Evolutionary conservation across 2,797 vertebrate genomes (phyloP).

Genomic region (Ibycter americanus): DNA sequence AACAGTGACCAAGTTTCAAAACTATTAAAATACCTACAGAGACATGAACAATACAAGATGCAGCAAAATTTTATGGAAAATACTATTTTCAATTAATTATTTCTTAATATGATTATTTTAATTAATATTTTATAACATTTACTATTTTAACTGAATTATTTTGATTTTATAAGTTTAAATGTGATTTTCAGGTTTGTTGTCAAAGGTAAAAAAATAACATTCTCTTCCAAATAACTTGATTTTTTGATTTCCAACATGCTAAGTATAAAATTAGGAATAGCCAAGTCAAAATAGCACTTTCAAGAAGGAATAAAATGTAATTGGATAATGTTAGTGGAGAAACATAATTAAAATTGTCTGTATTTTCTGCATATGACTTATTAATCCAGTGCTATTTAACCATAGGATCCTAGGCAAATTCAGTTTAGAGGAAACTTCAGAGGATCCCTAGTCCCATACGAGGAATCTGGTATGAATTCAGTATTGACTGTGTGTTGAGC

Average conservation of each 20-base stretch:
- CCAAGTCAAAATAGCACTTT: neutral
- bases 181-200: neutral
- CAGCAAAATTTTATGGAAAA: neutral
- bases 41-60: neutral
- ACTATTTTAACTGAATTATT: neutral
- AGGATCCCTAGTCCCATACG: neutral
- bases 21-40: neutral
- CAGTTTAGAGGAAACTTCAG: neutral
- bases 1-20: neutral
- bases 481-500: neutral
- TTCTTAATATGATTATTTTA: neutral
- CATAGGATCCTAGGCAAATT: neutral
- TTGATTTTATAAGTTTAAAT: neutral
- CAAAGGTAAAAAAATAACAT: neutral
- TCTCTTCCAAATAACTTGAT: neutral
- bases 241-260: neutral
- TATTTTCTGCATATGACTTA: neutral
- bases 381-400: neutral
- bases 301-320: neutral
- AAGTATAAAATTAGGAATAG: neutral
- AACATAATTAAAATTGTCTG: neutral
- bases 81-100: neutral
- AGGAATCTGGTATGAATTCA: neutral
- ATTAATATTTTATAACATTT: neutral
- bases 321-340: neutral